phyloP scores from a whole-genome alignment of 2,797 vertebrate genomes.

The Rhodeus uyekii region DNA sequence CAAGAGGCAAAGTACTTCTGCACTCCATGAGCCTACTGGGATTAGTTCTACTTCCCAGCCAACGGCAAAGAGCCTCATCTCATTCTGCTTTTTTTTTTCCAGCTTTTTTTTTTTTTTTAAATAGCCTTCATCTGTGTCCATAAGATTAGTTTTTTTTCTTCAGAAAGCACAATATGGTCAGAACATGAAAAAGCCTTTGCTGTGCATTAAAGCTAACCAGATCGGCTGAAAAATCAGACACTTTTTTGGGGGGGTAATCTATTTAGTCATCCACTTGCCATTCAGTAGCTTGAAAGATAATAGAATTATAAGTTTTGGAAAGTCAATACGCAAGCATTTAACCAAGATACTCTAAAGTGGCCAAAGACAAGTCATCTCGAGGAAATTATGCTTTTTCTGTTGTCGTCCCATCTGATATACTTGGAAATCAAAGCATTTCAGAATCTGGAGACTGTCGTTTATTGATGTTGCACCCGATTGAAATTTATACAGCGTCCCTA shows the following conservation, averaged over 20 bases:
- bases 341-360: constrained; percentile 53
- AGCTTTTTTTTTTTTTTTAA: constrained; percentile 60
- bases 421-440: constrained; percentile 27
- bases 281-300: constrained; percentile 26
- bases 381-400: constrained; percentile 36
- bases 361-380: constrained; percentile 48
- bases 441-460: constrained; percentile 41
- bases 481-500: constrained; percentile 97
- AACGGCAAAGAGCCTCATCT: constrained; percentile 71
- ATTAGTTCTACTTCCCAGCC: constrained; percentile 76
- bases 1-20: constrained; percentile 80
- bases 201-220: constrained; percentile 62
- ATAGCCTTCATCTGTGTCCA: constrained; percentile 70
- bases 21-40: constrained; percentile 78
- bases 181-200: constrained; percentile 72
- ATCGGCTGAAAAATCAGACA: constrained; percentile 50
- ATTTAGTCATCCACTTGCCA: constrained; percentile 19
- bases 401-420: constrained; percentile 18
- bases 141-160: constrained; percentile 58
- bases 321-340: constrained; percentile 33
- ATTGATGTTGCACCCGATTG: constrained; percentile 82
- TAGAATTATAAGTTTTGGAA: constrained; percentile 27
- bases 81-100: constrained; percentile 27
- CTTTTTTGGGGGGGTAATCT: constrained; percentile 12
- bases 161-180: constrained; percentile 74